These are phyloP conservation scores for Nothoprocta pentlandii DNA, from an alignment of 2,113 vertebrate species.

Conservation along the genomic window DNA sequence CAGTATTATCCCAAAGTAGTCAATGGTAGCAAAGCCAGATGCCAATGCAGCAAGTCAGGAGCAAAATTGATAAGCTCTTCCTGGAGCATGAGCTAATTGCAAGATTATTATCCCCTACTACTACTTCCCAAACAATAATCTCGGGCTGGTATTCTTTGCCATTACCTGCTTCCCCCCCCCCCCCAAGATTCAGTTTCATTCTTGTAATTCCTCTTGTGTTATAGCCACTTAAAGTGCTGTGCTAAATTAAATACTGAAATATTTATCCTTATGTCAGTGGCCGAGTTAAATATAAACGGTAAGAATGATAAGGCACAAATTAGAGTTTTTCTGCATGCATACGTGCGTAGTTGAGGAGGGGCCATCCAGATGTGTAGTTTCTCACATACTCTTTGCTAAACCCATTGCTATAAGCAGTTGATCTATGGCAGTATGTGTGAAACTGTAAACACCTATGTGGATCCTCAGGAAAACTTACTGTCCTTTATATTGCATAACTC, in stretches of 20 bases:
- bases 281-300: constrained; percentile 39
- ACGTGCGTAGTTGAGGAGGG: not conserved
- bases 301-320: constrained; percentile 42
- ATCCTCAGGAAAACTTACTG: not conserved
- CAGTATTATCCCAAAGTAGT: not conserved
- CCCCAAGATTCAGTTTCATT: constrained; percentile 3
- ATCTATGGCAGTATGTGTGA: not conserved
- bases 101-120: not conserved
- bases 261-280: constrained; percentile 26
- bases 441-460: not conserved
- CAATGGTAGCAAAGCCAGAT: not conserved
- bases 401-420: not conserved
- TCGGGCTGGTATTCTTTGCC: not conserved
- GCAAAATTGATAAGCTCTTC: not conserved
- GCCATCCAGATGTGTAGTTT: not conserved
- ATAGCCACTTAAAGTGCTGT: constrained; percentile 16
- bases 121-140: not conserved
- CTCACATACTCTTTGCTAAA: not conserved
- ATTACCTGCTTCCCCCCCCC: not conserved
- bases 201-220: constrained; percentile 38
- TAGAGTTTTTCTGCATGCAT: not conserved
- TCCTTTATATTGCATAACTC: not conserved
- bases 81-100: not conserved
- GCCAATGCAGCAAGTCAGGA: not conserved
- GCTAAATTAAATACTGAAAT: constrained; percentile 48